Percentiles rank a stretch among this genome's conserved stretches.
phyloP scores from a whole-genome alignment of 2,113 vertebrate species.

The Lagopus leucura region DNA sequence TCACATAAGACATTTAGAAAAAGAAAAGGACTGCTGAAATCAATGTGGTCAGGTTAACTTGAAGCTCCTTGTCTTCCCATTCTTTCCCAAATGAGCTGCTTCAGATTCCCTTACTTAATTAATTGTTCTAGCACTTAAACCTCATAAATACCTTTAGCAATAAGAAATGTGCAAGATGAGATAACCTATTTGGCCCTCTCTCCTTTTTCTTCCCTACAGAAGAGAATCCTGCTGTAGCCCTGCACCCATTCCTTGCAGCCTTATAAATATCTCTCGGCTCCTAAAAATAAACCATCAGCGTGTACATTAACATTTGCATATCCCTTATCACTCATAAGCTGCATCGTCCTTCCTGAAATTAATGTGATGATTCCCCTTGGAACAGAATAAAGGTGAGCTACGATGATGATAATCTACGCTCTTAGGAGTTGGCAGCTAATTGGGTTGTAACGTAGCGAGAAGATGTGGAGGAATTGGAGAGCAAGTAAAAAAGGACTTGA shows the following conservation, averaged over 20 bases:
- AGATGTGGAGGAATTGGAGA: not conserved
- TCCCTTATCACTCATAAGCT: not conserved
- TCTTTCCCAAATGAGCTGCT: not conserved
- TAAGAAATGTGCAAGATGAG: not conserved
- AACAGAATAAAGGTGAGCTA: not conserved
- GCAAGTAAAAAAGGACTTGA: not conserved
- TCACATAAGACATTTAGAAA: not conserved
- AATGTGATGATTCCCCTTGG: not conserved
- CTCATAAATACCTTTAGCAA: not conserved
- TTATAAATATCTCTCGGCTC: not conserved
- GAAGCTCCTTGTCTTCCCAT: not conserved
- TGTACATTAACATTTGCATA: not conserved
- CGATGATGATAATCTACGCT: not conserved
- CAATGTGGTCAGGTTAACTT: rapidly evolving
- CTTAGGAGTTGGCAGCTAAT: not conserved
- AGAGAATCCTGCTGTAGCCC: not conserved
- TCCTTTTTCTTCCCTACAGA: not conserved
- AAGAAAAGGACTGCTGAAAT: not conserved
- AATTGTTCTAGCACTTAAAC: not conserved
- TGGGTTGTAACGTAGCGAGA: not conserved
- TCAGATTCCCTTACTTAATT: not conserved
- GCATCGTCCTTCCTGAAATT: not conserved
- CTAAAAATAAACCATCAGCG: not conserved
- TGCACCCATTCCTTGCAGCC: not conserved
- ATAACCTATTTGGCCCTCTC: not conserved